Percentiles rank a stretch among this genome's conserved stretches.
phyloP scores from a whole-genome alignment of 2,888 invertebrate species.

The Drosophila recens region DNA sequence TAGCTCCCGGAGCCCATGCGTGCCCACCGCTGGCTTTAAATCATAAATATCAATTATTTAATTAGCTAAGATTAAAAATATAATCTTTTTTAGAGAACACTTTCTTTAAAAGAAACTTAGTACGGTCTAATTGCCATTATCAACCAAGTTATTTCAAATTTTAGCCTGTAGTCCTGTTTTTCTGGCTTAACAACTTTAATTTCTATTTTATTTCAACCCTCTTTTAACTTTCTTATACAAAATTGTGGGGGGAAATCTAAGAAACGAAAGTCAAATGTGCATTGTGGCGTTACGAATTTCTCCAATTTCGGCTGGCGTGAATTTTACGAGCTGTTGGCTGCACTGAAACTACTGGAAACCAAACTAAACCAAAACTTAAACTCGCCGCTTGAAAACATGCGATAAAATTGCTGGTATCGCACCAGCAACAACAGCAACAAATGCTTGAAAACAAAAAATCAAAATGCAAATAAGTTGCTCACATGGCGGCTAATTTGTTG shows the following conservation, averaged over 20 bases:
- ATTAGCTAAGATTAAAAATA: too few relatives aligned
- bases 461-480: slow-evolving; percentile 59
- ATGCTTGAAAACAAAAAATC: slow-evolving; percentile 28
- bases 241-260: slow-evolving; percentile 17
- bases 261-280: slow-evolving; percentile 61
- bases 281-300: slow-evolving; percentile 66
- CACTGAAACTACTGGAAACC: slow-evolving; percentile 40
- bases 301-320: slow-evolving; percentile 49
- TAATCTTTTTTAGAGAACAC: too few relatives aligned
- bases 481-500: slow-evolving; percentile 48
- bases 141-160: neutral
- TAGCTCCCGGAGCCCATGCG: too few relatives aligned
- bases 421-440: slow-evolving; percentile 13
- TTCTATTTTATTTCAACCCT: slow-evolving; percentile 14
- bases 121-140: neutral
- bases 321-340: slow-evolving; percentile 56
- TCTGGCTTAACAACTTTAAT: neutral
- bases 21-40: too few relatives aligned
- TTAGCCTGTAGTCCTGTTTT: slow-evolving; percentile 1
- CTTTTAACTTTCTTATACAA: slow-evolving; percentile 39
- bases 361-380: slow-evolving; percentile 31
- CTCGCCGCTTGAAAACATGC: slow-evolving; percentile 33
- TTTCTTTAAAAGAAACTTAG: neutral
- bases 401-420: slow-evolving; percentile 33
- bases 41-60: too few relatives aligned